Percentiles rank a stretch among this genome's conserved stretches.
These are phyloP conservation scores for Craterocephalus amniculus DNA, from an alignment of 2,797 vertebrate species.

Conservation along the genomic window DNA sequence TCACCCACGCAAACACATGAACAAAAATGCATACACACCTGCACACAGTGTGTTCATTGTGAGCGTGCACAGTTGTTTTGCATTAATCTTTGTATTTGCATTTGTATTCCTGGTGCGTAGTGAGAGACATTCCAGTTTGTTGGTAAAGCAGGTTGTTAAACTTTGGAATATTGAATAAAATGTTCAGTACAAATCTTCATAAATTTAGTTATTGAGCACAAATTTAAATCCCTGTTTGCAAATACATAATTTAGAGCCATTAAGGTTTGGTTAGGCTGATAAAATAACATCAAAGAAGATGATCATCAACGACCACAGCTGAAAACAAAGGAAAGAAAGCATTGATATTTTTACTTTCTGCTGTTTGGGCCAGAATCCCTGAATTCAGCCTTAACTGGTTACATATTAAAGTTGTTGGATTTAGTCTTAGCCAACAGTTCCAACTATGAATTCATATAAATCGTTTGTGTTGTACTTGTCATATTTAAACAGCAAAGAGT, in stretches of 20 bases:
- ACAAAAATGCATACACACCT: not conserved
- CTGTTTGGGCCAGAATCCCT: not conserved
- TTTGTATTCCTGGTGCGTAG: constrained; percentile 21
- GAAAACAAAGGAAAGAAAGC: not conserved
- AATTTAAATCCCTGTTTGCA: not conserved
- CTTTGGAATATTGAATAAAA: not conserved
- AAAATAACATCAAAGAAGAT: constrained; percentile 37
- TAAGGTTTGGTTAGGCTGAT: constrained; percentile 2
- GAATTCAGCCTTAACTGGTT: not conserved
- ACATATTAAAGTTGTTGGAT: not conserved
- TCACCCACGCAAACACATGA: not conserved
- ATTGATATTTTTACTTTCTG: not conserved
- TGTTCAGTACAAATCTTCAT: not conserved
- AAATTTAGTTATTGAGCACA: not conserved
- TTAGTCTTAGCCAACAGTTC: not conserved
- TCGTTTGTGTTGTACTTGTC: not conserved
- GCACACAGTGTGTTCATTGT: constrained; percentile 9
- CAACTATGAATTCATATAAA: not conserved
- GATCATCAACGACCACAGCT: constrained; percentile 20
- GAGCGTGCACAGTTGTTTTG: constrained; percentile 28
- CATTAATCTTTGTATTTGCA: constrained; percentile 40
- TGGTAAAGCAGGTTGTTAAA: not conserved
- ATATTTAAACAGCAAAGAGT: not conserved
- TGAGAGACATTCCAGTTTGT: constrained; percentile 1
- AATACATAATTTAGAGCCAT: no score